Base-by-base conservation (phyloP, 2,888 invertebrate species). In the Apoderus coryli region DNA sequence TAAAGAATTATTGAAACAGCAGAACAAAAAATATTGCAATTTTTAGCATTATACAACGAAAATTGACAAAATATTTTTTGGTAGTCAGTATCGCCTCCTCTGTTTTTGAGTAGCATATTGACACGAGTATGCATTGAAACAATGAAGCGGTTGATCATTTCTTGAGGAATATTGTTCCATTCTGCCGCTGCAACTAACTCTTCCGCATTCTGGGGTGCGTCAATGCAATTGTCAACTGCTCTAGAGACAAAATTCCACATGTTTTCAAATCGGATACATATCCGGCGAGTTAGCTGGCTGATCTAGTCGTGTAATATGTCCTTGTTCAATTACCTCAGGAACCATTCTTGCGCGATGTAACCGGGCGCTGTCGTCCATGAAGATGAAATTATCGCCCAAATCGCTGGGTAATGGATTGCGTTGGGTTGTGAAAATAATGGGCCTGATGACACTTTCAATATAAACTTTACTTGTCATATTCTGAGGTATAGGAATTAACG, bases 21-120 rank as follows among this genome's bases (percentile, higher is more conserved):
- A n/a, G n/a, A n/a, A n/a, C n/a, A n/a, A n/a, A n/a, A n/a, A n/a
- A n/a, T n/a, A n/a, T n/a, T n/a, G n/a, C n/a, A n/a, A n/a, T 10
- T 16, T 25, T 16, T 3, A 14, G 10, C 14, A 36, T 36, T 39
- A 29, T 36, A 46, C 45, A 56, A 54, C 38, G 54, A 52, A 14
- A 53, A 47, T 1, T n/a, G n/a, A n/a, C n/a, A n/a, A n/a, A n/a
- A n/a, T n/a, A n/a, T n/a, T n/a, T n/a, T n/a, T n/a, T n/a, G n/a
- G n/a, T n/a, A n/a, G n/a, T n/a, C n/a, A n/a, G n/a, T n/a, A n/a
- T n/a, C n/a, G n/a, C n/a, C n/a, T n/a, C n/a, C n/a, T n/a, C n/a
- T n/a, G n/a, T n/a, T n/a, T n/a, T n/a, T n/a, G n/a, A n/a, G n/a
- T n/a, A n/a, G n/a, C n/a, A n/a, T n/a, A n/a, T n/a, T n/a, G n/a